A percentile compares a stretch with the other conserved stretches of the same genome.
These are phyloP conservation scores for Sisyra terminalis DNA, from an alignment of 2,888 invertebrate genomes.

Conservation along the genomic window DNA sequence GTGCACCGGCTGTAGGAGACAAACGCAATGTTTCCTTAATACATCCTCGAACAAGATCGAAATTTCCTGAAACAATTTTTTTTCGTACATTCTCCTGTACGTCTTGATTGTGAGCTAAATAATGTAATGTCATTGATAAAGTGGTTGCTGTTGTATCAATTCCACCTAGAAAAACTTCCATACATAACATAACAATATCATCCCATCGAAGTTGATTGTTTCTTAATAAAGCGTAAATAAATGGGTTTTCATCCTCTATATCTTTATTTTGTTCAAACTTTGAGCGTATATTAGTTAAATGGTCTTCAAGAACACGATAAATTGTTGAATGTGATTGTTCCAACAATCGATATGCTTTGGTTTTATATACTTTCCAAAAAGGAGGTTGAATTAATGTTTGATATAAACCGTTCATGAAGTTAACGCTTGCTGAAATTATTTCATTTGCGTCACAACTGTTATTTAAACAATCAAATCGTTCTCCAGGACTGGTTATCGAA, in stretches of 20 bases:
- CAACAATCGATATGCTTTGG: conserved; percentile 30
- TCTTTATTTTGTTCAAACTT: conserved; percentile 13
- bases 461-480: conserved; percentile 26
- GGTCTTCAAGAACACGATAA: conserved; percentile 13
- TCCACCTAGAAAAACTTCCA: conserved; percentile 39
- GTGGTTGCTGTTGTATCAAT: conserved; percentile 37
- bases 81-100: conserved; percentile 43
- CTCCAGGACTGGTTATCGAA: conserved; percentile 33
- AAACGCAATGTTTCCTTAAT: conserved; percentile 52
- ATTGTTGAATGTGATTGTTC: conserved; percentile 31
- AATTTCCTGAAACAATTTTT: conserved; percentile 31
- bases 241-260: conserved; percentile 18
- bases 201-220: conserved; percentile 24
- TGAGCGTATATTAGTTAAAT: conserved; percentile 14
- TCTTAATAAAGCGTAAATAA: conserved; percentile 22
- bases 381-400: conserved; percentile 30
- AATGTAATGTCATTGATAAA: conserved; percentile 28
- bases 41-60: conserved; percentile 38
- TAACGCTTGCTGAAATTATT: conserved; percentile 28
- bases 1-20: conserved; percentile 41
- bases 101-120: conserved; percentile 40
- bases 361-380: conserved; percentile 30
- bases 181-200: conserved; percentile 31
- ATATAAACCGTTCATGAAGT: conserved; percentile 31
- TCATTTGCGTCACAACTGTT: conserved; percentile 17